A percentile compares a stretch with the other conserved stretches of the same genome.
These are phyloP conservation scores for Clarias gariepinus DNA, from an alignment of 2,113 vertebrate genomes.

Conservation along the genomic window DNA sequence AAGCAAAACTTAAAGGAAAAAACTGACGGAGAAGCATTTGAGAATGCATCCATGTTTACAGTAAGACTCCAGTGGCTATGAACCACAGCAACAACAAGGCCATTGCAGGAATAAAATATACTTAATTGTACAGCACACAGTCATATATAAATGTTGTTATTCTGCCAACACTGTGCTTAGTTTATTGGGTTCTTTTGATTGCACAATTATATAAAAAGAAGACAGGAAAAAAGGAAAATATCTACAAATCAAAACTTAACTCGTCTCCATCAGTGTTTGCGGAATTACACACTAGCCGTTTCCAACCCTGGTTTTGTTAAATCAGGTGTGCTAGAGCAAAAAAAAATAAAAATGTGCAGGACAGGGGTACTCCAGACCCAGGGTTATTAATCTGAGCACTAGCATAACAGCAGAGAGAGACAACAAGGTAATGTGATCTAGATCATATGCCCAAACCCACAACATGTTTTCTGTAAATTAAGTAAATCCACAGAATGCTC, in stretches of 20 bases:
- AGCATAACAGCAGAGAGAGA: background rate
- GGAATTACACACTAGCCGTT: constrained; percentile 4
- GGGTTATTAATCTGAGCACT: no score
- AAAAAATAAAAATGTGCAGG: background rate
- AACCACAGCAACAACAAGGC: constrained; percentile 6
- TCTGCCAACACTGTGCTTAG: background rate
- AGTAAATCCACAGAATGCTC: background rate
- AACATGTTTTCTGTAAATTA: constrained; percentile 10
- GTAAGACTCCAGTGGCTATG: constrained; percentile 12
- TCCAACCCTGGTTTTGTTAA: background rate
- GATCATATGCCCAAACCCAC: background rate
- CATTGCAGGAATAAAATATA: background rate
- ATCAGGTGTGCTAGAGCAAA: background rate
- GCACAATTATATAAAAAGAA: background rate
- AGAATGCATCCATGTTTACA: constrained; percentile 1
- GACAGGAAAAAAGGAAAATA: background rate
- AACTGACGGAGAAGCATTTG: constrained; percentile 23
- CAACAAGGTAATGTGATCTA: background rate
- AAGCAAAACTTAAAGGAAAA: constrained; percentile 7
- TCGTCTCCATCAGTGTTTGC: constrained; percentile 33
- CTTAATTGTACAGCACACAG: constrained; percentile 3
- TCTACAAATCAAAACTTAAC: background rate
- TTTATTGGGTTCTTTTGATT: background rate
- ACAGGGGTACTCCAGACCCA: background rate
- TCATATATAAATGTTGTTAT: background rate